These are phyloP conservation scores for Sula dactylatra DNA, from an alignment of 2,113 vertebrate genomes.

Conservation along the genomic window DNA sequence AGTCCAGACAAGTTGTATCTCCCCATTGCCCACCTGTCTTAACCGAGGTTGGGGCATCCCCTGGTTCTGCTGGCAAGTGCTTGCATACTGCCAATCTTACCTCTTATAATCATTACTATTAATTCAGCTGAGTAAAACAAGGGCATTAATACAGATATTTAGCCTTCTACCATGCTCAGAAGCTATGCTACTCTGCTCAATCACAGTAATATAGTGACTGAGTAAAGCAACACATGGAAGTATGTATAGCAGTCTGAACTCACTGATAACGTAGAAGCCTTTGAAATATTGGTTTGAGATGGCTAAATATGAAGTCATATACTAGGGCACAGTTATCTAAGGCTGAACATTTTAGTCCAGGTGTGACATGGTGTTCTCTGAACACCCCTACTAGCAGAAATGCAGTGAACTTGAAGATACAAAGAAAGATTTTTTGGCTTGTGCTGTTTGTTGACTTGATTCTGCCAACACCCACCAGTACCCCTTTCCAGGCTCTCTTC, in stretches of 20 bases:
- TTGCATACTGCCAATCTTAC: not conserved
- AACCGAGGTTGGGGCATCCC: not conserved
- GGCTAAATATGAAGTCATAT: not conserved
- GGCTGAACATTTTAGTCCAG: not conserved
- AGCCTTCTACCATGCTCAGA: not conserved
- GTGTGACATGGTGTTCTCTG: not conserved
- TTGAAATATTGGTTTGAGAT: not conserved
- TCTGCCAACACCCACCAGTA: not conserved
- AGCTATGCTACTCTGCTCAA: not conserved
- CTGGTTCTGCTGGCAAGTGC: not conserved
- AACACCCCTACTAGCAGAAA: not conserved
- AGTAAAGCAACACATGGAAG: not conserved
- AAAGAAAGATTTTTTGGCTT: not conserved
- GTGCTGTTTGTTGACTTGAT: not conserved
- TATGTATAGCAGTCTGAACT: not conserved
- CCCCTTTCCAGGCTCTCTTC: not conserved
- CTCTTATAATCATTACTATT: not conserved
- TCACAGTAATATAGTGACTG: fast-evolving
- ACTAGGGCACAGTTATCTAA: not conserved
- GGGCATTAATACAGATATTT: not conserved
- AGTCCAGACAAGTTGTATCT: not conserved
- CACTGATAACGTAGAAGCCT: not conserved
- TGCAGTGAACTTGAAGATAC: not conserved
- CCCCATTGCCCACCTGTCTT: not conserved
- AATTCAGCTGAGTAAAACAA: not conserved